A percentile compares a stretch with the other conserved stretches of the same genome.
phyloP scores from a whole-genome alignment of 1,140 invertebrate species.

The Battus philenor region DNA sequence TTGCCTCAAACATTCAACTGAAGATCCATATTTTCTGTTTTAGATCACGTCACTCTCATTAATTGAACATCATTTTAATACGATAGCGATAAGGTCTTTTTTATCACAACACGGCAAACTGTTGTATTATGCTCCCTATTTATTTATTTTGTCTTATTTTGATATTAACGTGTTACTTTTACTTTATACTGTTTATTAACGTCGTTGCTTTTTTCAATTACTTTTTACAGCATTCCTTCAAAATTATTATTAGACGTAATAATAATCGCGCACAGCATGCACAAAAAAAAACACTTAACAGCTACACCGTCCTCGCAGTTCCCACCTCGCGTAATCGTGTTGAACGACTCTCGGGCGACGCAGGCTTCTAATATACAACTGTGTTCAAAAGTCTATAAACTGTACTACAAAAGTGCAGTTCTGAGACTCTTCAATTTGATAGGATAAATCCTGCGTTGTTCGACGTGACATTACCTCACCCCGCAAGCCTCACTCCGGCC shows the following conservation, averaged over 20 bases:
- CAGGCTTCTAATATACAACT: conserved; percentile 51
- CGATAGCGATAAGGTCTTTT: conserved; percentile 42
- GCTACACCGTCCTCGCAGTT: conserved; percentile 47
- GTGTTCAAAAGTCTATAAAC: conserved; percentile 21
- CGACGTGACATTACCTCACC: conserved; percentile 64
- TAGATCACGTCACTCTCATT: conserved; percentile 31
- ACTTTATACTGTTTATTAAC: conserved; percentile 4
- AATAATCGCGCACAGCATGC: conserved; percentile 29
- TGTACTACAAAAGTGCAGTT: conserved; percentile 1
- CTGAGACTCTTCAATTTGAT: conserved; percentile 41
- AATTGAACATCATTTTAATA: conserved; percentile 39
- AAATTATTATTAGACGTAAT: conserved; percentile 31
- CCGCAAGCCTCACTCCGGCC: conserved; percentile 53
- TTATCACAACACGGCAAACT: conserved; percentile 34
- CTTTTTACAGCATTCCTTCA: conserved; percentile 9
- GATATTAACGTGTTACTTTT: conserved; percentile 38
- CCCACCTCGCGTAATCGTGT: conserved; percentile 67
- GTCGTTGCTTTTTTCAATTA: conserved; percentile 7
- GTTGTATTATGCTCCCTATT: conserved; percentile 61
- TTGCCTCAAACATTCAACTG: conserved; percentile 36
- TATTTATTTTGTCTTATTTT: conserved; percentile 71
- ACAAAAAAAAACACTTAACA: conserved; percentile 36
- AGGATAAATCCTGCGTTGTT: conserved; percentile 59
- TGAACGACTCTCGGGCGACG: conserved; percentile 65
- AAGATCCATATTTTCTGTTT: conserved; percentile 56